phyloP scores from a whole-genome alignment of 2,888 invertebrate species.

The Drosophila differens region DNA sequence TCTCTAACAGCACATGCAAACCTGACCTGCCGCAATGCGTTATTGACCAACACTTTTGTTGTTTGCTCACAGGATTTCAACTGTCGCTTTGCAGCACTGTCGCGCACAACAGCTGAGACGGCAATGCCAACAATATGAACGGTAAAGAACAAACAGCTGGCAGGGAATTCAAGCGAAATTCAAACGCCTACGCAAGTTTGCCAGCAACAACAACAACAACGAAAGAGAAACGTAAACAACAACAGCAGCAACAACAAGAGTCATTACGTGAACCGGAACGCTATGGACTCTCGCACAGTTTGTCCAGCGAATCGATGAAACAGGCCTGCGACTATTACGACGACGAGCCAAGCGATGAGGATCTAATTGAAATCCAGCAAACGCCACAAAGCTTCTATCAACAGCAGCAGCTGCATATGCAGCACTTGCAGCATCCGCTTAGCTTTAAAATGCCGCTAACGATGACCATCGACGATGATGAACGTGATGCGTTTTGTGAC shows the following conservation, averaged over 20 bases:
- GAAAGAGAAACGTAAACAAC: slow-evolving; percentile 33
- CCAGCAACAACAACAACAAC: slow-evolving; percentile 49
- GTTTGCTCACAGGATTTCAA: slow-evolving; percentile 32
- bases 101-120: slow-evolving; percentile 28
- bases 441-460: slow-evolving; percentile 48
- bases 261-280: slow-evolving; percentile 51
- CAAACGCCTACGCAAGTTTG: slow-evolving; percentile 73
- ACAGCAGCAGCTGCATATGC: slow-evolving; percentile 36
- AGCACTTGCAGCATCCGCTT: slow-evolving; percentile 39
- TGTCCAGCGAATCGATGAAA: slow-evolving; percentile 83
- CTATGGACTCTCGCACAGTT: slow-evolving; percentile 79
- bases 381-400: slow-evolving; percentile 72
- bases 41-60: slow-evolving; percentile 35
- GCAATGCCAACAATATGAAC: slow-evolving; percentile 64
- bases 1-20: slow-evolving; percentile 17
- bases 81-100: slow-evolving; percentile 46
- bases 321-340: slow-evolving; percentile 81
- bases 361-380: slow-evolving; percentile 74
- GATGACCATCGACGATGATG: slow-evolving; percentile 53
- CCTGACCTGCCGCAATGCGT: slow-evolving; percentile 28
- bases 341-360: slow-evolving; percentile 81
- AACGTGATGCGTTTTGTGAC: slow-evolving; percentile 72
- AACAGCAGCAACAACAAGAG: slow-evolving; percentile 21
- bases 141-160: slow-evolving; percentile 63
- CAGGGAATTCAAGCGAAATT: slow-evolving; percentile 72